Percentiles rank a stretch among this genome's conserved stretches.
These are phyloP conservation scores for Pachyseris speciosa DNA, from an alignment of 64 coral and sea anemone genomes.

Conservation along the genomic window DNA sequence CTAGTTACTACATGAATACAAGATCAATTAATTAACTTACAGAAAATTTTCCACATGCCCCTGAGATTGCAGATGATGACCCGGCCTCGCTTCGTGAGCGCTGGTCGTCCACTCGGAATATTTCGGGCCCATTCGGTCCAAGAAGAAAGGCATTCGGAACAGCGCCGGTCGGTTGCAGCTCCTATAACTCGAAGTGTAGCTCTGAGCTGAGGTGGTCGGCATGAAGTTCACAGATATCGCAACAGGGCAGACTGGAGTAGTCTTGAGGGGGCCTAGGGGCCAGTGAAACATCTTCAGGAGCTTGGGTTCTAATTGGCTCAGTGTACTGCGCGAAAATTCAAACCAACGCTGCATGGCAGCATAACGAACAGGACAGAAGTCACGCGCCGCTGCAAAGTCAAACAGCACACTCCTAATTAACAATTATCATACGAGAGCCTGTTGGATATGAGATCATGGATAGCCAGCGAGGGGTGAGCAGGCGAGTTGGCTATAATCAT, in stretches of 20 bases:
- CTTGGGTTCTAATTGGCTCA: constrained; percentile 65
- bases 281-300: constrained; percentile 81
- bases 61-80: constrained; percentile 76
- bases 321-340: constrained; percentile 69
- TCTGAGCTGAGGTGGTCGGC: constrained; percentile 69
- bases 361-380: constrained; percentile 68
- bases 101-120: constrained; percentile 88
- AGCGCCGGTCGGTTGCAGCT: constrained; percentile 42
- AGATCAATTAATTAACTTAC: constrained; percentile 20
- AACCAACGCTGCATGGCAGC: constrained; percentile 79
- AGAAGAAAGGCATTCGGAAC: constrained; percentile 78
- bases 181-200: constrained; percentile 14
- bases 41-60: constrained; percentile 79
- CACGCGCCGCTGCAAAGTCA: constrained; percentile 47
- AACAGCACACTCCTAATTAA: neutral
- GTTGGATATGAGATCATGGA: no score
- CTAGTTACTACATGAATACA: neutral
- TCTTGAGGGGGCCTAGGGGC: constrained; percentile 71
- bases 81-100: constrained; percentile 80
- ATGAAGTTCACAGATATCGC: constrained; percentile 70
- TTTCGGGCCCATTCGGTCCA: constrained; percentile 89
- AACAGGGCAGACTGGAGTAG: constrained; percentile 81
- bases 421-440: no score
- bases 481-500: no score
- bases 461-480: no score